These are phyloP conservation scores for Helicorthomorpha holstii DNA, from an alignment of 1,140 invertebrate genomes.

Conservation along the genomic window DNA sequence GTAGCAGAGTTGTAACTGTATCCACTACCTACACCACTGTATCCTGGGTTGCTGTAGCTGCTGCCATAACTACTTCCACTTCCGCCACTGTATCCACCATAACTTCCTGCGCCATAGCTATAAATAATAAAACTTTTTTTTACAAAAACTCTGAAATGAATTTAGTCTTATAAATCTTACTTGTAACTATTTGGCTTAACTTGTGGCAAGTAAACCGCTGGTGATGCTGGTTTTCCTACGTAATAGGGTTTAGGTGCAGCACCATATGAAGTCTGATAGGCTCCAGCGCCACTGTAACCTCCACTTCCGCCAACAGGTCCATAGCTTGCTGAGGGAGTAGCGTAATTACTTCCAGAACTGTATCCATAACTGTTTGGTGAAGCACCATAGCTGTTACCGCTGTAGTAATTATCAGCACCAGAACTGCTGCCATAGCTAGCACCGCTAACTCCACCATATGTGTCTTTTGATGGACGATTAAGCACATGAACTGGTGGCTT, in stretches of 20 bases:
- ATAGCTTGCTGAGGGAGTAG: background rate
- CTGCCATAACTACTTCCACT: background rate
- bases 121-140: too few species aligned
- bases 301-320: background rate
- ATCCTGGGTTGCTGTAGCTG: background rate
- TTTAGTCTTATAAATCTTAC: background rate
- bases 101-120: background rate
- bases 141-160: too few species aligned
- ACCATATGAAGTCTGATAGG: background rate
- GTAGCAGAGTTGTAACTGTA: background rate
- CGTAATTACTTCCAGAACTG: background rate
- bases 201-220: background rate
- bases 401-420: background rate
- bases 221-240: background rate
- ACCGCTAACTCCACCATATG: background rate
- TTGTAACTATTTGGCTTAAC: background rate
- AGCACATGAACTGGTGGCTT: constrained; percentile 25
- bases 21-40: background rate
- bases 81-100: background rate
- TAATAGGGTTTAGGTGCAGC: background rate
- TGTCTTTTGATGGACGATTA: background rate
- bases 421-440: background rate
- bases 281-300: background rate
- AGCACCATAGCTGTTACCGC: background rate
- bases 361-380: background rate